Evolutionary conservation across 2,797 vertebrate genomes (phyloP).

Genomic region (Periophthalmus magnuspinnatus): DNA sequence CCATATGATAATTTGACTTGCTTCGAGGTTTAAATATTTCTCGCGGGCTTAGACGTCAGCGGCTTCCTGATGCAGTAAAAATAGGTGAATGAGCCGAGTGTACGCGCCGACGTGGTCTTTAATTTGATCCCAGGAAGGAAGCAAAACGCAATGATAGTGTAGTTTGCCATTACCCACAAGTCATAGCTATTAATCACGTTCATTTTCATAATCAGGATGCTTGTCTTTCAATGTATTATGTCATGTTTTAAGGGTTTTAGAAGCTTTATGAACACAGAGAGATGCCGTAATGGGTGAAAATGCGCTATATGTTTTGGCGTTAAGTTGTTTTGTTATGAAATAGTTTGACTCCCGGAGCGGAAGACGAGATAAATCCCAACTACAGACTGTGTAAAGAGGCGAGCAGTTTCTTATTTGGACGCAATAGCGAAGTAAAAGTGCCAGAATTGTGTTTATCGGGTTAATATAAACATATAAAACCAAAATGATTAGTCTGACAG

Average conservation of each 20-base stretch:
- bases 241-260: not conserved
- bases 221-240: not conserved
- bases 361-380: too few relatives aligned
- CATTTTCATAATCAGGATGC: slow-evolving; percentile 33
- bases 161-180: slow-evolving; percentile 24
- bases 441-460: too few relatives aligned
- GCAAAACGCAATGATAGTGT: slow-evolving; percentile 21
- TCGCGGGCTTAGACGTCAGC: slow-evolving; percentile 51
- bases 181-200: slow-evolving; percentile 24
- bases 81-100: slow-evolving; percentile 14
- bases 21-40: slow-evolving; percentile 59
- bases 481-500: too few relatives aligned
- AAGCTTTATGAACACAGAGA: not conserved
- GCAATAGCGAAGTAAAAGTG: too few relatives aligned
- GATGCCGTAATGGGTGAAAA: not conserved
- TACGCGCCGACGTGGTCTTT: slow-evolving; percentile 28
- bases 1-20: slow-evolving; percentile 62
- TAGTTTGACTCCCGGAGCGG: too few relatives aligned
- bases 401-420: too few relatives aligned
- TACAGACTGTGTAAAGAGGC: too few relatives aligned
- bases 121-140: slow-evolving; percentile 42
- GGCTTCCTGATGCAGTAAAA: slow-evolving; percentile 24
- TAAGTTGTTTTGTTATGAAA: not conserved
- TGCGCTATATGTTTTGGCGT: not conserved
- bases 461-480: too few relatives aligned